phyloP scores from a whole-genome alignment of 2,113 vertebrate genomes.

The Lamprologus callipterus region DNA sequence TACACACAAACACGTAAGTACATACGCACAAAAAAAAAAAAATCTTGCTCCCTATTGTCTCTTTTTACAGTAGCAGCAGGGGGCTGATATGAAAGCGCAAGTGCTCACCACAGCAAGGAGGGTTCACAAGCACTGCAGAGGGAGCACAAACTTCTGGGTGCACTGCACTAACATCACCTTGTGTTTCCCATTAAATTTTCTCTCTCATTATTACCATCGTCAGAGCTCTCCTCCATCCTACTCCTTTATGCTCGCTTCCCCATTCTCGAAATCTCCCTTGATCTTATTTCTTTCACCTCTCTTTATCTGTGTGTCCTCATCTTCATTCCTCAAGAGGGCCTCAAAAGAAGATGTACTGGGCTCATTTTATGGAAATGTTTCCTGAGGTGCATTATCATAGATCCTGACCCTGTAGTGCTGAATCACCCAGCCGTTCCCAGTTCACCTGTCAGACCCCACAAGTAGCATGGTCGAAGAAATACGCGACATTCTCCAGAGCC shows the following conservation, averaged over 20 bases:
- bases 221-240: not conserved
- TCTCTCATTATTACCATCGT: conserved; percentile 17
- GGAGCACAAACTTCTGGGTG: conserved; percentile 40
- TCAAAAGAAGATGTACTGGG: conserved; percentile 57
- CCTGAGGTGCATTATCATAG: conserved; percentile 50
- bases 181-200: conserved; percentile 37
- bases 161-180: conserved; percentile 42
- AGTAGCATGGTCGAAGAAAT: conserved; percentile 2
- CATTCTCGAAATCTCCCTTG: conserved; percentile 28
- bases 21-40: not conserved
- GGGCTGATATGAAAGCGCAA: conserved; percentile 46
- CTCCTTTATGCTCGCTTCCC: not conserved
- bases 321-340: conserved; percentile 38
- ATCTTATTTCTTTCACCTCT: conserved; percentile 16
- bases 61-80: conserved; percentile 45
- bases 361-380: conserved; percentile 66
- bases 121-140: conserved; percentile 45
- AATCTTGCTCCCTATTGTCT: not conserved
- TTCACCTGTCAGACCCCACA: conserved; percentile 31
- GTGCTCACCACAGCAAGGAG: conserved; percentile 33
- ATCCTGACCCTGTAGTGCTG: conserved; percentile 50
- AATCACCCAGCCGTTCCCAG: conserved; percentile 48
- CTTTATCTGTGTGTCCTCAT: conserved; percentile 38
- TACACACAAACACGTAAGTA: conserved; percentile 2
- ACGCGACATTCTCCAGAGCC: not conserved